Conservation (phyloP, 2,113 vertebrate species). For the Mastomys natalensis region DNA sequence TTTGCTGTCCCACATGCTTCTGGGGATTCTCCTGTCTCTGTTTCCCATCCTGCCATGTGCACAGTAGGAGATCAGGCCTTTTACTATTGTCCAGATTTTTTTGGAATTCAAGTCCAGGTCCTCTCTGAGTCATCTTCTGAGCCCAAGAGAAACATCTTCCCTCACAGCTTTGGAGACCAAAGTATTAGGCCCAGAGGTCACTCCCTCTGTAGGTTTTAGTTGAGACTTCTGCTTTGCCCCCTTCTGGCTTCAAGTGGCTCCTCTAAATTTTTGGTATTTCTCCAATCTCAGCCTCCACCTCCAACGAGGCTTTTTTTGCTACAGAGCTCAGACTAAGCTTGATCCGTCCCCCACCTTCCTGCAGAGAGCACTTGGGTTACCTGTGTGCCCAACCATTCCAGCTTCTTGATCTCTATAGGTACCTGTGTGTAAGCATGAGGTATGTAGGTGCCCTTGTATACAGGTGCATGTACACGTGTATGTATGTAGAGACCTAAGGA, state of each 20-base stretch:
- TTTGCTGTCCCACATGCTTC: background rate
- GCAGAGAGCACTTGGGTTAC: background rate
- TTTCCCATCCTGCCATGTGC: background rate
- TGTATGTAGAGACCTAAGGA: background rate
- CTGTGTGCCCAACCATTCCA: background rate
- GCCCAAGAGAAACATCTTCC: background rate
- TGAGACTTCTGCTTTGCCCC: background rate
- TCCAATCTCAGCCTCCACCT: background rate
- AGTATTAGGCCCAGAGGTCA: background rate
- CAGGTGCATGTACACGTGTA: background rate
- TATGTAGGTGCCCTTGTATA: background rate
- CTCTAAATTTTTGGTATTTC: rapidly evolving
- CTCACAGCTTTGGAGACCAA: background rate
- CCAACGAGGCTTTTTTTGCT: background rate
- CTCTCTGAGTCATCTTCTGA: background rate
- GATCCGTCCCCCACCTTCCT: no score
- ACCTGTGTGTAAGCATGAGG: background rate
- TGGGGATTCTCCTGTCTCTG: background rate
- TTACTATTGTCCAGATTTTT: background rate
- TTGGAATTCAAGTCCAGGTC: background rate
- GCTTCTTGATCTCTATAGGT: background rate
- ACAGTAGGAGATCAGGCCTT: background rate
- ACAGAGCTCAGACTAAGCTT: background rate
- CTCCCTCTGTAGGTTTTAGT: background rate
- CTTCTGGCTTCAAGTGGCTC: background rate